Percentiles rank a stretch among this genome's conserved stretches.
Evolutionary conservation across 1,140 invertebrate species (phyloP).

Genomic region (Tribolium castaneum): DNA sequence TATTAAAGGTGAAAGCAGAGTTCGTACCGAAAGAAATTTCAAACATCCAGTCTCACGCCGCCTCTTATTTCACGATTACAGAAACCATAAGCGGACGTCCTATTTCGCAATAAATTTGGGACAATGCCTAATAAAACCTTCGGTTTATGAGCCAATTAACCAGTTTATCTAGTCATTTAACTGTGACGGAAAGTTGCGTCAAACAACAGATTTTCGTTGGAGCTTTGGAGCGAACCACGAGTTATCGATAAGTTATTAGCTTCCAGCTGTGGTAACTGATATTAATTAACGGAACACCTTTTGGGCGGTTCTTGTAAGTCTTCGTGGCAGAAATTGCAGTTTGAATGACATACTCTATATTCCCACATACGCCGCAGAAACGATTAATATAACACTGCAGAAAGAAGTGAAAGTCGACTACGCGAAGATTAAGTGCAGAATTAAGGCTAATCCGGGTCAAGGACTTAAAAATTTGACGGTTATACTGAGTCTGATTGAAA

Average conservation of each 20-base stretch:
- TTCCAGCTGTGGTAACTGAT: not conserved
- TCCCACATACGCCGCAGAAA: not conserved
- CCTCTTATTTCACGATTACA: not conserved
- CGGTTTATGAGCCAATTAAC: slow-evolving; percentile 20
- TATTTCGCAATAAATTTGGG: slow-evolving; percentile 14
- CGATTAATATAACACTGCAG: not conserved
- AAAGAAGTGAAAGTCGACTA: slow-evolving; percentile 45
- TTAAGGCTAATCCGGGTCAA: slow-evolving; percentile 37
- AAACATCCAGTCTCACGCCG: not conserved
- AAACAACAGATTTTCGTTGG: slow-evolving; percentile 1
- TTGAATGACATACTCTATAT: slow-evolving; percentile 9
- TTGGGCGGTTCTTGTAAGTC: slow-evolving; percentile 1
- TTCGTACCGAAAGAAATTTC: not conserved
- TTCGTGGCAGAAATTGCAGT: not conserved
- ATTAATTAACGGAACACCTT: slow-evolving; percentile 16
- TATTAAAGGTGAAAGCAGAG: not conserved
- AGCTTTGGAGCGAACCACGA: not conserved
- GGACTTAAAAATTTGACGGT: slow-evolving; percentile 28
- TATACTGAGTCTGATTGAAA: not conserved
- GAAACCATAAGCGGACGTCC: not conserved
- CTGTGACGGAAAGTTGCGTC: slow-evolving; percentile 14
- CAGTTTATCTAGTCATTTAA: slow-evolving; percentile 17
- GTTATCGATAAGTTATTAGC: slow-evolving; percentile 3
- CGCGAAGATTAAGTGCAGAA: slow-evolving; percentile 30
- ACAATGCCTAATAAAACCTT: slow-evolving; percentile 18